These are phyloP conservation scores for Cryptus viduatorius DNA, from an alignment of 2,888 invertebrate species.

Conservation along the genomic window DNA sequence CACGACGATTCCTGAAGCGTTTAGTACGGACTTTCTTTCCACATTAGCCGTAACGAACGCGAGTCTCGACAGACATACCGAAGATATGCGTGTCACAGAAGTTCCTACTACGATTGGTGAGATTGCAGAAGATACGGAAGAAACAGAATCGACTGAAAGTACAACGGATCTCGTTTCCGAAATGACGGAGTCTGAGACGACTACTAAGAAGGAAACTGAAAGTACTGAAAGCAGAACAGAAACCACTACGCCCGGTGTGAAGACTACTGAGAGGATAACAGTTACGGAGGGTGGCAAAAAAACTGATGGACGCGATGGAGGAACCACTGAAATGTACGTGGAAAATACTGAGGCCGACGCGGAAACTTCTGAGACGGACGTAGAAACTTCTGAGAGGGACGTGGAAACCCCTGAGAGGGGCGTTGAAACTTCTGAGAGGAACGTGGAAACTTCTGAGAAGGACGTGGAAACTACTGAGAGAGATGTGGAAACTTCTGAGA, in stretches of 20 bases:
- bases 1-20: slow-evolving; percentile 41
- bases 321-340: background rate
- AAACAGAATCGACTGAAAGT: background rate
- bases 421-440: background rate
- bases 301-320: background rate
- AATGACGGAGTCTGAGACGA: background rate
- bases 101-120: background rate
- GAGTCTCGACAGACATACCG: background rate
- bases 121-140: background rate
- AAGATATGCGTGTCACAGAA: slow-evolving; percentile 3
- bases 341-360: too few species aligned
- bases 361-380: too few species aligned
- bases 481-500: background rate
- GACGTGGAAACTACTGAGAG: background rate
- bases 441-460: background rate
- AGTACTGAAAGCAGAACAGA: background rate
- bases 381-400: too few species aligned
- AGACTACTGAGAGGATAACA: background rate
- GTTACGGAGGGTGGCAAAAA: background rate
- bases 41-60: slow-evolving; percentile 24
- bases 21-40: slow-evolving; percentile 34
- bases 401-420: background rate
- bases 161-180: background rate
- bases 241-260: background rate
- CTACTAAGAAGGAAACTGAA: background rate